Evolutionary conservation across 2,113 vertebrate genomes (phyloP), one percentile per base, ranked within the genome.

Genomic region (Vulpes ferrilata): DNA sequence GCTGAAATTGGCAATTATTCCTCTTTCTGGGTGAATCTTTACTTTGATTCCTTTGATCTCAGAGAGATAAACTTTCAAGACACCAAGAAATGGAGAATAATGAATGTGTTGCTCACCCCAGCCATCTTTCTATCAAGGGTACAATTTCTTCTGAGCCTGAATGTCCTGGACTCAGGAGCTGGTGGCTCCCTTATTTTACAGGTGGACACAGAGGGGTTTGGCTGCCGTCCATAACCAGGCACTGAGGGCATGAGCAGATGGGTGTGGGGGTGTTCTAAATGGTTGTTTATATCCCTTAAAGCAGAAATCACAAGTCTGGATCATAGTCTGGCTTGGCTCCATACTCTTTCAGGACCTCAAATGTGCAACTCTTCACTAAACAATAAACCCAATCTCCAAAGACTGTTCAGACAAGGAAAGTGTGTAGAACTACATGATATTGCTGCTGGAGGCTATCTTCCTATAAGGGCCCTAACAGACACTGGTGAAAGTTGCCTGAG

Each of bases 11-110:
- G 60, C 65, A 79, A 64, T 60, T 43, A 23, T 7, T 85, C 1
- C 3, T 7, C 38, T 35, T 85, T 69, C 22, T 76, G 23, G 7
- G 15, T 27, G 25, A 76, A 78, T 53, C 32, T 88, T 88, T 62
- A 3, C 60, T 88, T 87, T 43, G n/a, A 53, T 71, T 88, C 62
- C n/a, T 76, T 82, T 93, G 53, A 35, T 78, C 32, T 87, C 43
- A 82, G 38, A 43, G 57, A 78, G 38, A 25, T 81, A 62, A 87
- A 48, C 2, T 81, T 62, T 43, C n/a, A 51, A 83, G 69, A 73
- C 27, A 74, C 9, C 32, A 32, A 55, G 25, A 55, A 4, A 19
- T 1, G 15, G 80, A 90, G 79, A 35, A 55, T 19, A 38, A n/a
- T 2, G 13, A 27, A 69, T 57, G 20, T 53, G 22, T 67, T 62